These are phyloP conservation scores for Aphis craccivora DNA, from an alignment of 1,140 invertebrate genomes.

Conservation along the genomic window DNA sequence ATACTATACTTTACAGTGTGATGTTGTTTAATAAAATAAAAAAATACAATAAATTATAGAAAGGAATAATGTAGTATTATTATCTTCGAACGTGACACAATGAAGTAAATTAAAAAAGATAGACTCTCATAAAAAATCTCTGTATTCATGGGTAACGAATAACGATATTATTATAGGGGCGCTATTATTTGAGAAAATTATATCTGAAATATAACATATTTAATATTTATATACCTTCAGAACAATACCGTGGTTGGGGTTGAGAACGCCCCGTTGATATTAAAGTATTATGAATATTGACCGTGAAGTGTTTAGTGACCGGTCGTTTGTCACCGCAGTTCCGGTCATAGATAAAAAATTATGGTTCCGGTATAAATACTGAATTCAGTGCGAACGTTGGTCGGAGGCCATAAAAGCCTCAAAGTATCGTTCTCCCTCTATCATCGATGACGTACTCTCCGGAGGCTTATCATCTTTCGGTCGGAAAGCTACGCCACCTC, in stretches of 20 bases:
- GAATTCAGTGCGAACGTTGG: background rate
- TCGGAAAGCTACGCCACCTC: background rate
- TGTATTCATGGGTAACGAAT: background rate
- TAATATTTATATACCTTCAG: background rate
- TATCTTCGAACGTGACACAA: background rate
- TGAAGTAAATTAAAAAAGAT: background rate
- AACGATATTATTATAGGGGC: background rate
- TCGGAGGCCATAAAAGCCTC: background rate
- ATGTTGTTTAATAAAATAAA: background rate
- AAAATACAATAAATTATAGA: background rate
- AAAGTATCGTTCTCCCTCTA: background rate
- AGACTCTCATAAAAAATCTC: background rate
- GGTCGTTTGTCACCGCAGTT: conserved; percentile 40
- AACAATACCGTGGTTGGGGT: background rate
- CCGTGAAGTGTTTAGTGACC: conserved; percentile 7
- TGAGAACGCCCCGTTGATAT: background rate
- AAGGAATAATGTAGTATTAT: background rate
- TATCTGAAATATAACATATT: background rate
- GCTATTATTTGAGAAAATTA: background rate
- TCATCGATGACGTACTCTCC: background rate
- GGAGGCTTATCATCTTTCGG: background rate
- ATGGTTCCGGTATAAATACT: background rate
- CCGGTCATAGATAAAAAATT: background rate
- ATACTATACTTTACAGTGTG: background rate
- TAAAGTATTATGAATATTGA: conserved; percentile 1